A percentile compares a stretch with the other conserved stretches of the same genome.
phyloP scores from a whole-genome alignment of 2,888 invertebrate species.

The Melikaiella ostensackeni region DNA sequence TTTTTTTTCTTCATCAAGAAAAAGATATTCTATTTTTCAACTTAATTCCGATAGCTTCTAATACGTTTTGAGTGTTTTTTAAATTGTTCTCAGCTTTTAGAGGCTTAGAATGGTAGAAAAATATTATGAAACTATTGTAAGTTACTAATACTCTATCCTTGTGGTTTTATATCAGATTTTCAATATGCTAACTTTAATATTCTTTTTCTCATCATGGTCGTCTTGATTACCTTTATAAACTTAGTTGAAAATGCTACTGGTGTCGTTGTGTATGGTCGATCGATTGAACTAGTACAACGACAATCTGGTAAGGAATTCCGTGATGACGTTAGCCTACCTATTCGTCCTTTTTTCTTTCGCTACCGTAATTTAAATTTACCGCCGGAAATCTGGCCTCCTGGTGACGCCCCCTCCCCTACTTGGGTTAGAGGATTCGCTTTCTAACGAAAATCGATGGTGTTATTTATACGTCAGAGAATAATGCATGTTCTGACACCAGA shows the following conservation, averaged over 20 bases:
- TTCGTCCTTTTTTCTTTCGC: not conserved
- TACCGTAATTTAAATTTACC: constrained; percentile 5
- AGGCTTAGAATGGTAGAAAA: no score
- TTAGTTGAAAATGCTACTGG: not conserved
- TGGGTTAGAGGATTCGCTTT: not conserved
- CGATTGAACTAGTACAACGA: not conserved
- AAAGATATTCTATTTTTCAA: not conserved
- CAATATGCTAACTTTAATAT: not conserved
- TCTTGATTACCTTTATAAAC: not conserved
- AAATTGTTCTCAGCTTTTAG: no score
- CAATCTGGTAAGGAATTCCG: not conserved
- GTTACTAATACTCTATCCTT: no score
- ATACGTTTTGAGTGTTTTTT: not conserved
- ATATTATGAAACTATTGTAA: no score
- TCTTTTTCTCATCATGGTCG: not conserved
- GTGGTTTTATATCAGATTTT: not conserved
- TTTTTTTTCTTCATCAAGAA: not conserved
- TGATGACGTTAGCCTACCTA: not conserved
- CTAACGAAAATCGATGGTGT: constrained; percentile 17
- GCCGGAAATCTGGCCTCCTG: not conserved
- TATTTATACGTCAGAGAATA: constrained; percentile 7
- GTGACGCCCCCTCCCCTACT: not conserved
- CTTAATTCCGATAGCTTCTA: not conserved
- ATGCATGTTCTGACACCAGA: constrained; percentile 1
- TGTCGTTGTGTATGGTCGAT: not conserved